Conservation (phyloP, 2,888 invertebrate genomes). For the Diarsia rubi region DNA sequence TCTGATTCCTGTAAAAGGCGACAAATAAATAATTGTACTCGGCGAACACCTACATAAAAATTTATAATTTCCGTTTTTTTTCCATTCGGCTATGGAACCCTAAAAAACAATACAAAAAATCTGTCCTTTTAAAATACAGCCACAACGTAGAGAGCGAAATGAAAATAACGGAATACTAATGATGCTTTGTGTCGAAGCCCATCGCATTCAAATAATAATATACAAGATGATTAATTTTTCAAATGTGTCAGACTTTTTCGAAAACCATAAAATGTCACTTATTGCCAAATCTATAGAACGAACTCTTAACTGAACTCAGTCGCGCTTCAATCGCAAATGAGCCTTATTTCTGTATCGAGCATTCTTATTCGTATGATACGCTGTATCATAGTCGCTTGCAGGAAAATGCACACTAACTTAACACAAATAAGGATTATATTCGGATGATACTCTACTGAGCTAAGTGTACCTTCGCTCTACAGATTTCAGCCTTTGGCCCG, state of each 20-base stretch:
- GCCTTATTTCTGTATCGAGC: fast-evolving
- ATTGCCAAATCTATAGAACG: not conserved
- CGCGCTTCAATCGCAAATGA: not conserved
- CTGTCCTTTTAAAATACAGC: not conserved
- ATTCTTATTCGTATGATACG: not conserved
- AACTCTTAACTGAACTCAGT: not conserved
- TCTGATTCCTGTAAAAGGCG: not conserved
- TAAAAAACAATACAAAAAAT: not conserved
- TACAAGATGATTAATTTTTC: not conserved
- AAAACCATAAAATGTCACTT: not conserved
- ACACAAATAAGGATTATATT: not conserved
- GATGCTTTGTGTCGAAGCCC: not conserved
- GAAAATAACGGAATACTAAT: not conserved
- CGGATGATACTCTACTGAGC: not conserved
- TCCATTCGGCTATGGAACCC: too few relatives aligned
- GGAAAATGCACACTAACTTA: not conserved
- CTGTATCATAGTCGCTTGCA: not conserved
- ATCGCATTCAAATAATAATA: not conserved
- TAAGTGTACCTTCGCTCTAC: not conserved
- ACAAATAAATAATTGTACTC: not conserved
- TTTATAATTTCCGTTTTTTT: too few relatives aligned
- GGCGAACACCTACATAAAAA: not conserved
- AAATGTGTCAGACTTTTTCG: not conserved
- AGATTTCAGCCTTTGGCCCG: not conserved
- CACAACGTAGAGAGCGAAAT: too few relatives aligned